Evolutionary conservation across 2,797 vertebrate species (phyloP).

Genomic region (Chiloscyllium punctatum): DNA sequence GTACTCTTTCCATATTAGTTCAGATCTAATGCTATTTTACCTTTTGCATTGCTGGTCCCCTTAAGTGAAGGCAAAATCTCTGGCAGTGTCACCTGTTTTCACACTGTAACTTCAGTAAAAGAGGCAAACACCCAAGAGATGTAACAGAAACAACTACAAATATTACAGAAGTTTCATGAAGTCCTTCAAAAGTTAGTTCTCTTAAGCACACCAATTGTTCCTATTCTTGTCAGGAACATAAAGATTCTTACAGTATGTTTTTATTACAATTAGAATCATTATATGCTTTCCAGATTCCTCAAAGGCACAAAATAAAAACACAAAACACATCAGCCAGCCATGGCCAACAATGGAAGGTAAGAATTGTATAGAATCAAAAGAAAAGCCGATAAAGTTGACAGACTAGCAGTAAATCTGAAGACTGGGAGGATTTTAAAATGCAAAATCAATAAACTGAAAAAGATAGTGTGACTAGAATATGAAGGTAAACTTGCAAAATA

Average conservation of each 20-base stretch:
- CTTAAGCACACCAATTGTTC: not conserved
- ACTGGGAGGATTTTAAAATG: no score
- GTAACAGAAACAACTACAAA: not conserved
- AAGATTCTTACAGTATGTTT: not conserved
- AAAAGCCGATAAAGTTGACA: no score
- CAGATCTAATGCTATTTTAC: not conserved
- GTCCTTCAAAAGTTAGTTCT: not conserved
- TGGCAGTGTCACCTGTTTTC: not conserved
- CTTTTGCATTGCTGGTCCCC: not conserved
- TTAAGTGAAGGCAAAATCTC: not conserved
- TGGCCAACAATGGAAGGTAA: no score
- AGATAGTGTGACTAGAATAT: no score
- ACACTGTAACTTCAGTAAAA: not conserved
- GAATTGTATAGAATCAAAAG: no score
- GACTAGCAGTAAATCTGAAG: no score
- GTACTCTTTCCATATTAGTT: not conserved
- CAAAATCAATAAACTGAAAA: no score
- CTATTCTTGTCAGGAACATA: not conserved
- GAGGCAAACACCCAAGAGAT: not conserved
- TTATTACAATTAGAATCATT: no score
- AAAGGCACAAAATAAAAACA: no score
- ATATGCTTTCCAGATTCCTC: no score
- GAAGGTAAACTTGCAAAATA: no score
- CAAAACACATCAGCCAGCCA: no score
- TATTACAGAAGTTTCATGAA: not conserved